Conservation (phyloP, 2,113 vertebrate genomes). For the Rhadina sibilatrix region DNA sequence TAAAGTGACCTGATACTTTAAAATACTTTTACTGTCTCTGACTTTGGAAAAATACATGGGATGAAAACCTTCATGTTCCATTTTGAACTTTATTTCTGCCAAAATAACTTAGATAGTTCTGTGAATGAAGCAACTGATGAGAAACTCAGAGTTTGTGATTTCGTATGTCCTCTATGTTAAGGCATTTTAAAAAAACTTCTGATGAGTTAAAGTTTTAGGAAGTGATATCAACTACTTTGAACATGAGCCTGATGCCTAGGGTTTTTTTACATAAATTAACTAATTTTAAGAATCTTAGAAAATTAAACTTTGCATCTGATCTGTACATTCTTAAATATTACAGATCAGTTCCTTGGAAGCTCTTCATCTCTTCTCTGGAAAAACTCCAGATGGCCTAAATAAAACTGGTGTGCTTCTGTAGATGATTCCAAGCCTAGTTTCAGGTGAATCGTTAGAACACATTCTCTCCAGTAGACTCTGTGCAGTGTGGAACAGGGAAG, state of each 20-base stretch:
- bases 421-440: neutral
- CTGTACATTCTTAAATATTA: neutral
- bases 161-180: neutral
- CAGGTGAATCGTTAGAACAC: neutral
- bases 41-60: neutral
- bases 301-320: neutral
- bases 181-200: neutral
- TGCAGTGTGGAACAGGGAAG: neutral
- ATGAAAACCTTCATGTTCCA: neutral
- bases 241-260: neutral
- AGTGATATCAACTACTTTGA: neutral
- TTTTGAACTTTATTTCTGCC: neutral
- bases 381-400: neutral
- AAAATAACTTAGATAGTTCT: conserved; percentile 2
- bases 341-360: neutral
- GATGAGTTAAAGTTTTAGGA: neutral
- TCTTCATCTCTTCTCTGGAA: neutral
- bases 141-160: neutral
- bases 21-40: neutral
- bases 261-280: neutral
- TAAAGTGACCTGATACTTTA: neutral
- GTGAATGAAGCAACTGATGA: neutral
- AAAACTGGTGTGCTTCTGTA: neutral
- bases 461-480: neutral
- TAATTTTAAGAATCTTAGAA: neutral